A percentile compares a stretch with the other conserved stretches of the same genome.
These are phyloP conservation scores for Rhingia campestris DNA, from an alignment of 2,888 invertebrate genomes.

Conservation along the genomic window DNA sequence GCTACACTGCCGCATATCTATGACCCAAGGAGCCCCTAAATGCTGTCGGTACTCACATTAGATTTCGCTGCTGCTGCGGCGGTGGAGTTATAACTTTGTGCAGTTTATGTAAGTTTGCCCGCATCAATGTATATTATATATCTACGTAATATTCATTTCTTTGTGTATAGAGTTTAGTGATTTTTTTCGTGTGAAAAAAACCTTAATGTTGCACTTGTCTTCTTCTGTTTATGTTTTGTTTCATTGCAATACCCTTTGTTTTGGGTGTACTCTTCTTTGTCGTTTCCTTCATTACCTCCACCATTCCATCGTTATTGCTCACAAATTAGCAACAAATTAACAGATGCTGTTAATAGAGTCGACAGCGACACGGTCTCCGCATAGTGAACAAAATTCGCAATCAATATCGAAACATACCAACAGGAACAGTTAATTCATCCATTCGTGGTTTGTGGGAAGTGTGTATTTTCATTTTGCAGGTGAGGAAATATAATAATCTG, in stretches of 20 bases:
- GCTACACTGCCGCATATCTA: slow-evolving; percentile 38
- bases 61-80: slow-evolving; percentile 36
- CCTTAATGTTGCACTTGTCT: slow-evolving; percentile 13
- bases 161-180: slow-evolving; percentile 51
- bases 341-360: slow-evolving; percentile 25
- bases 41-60: slow-evolving; percentile 43
- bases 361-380: neutral
- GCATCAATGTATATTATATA: slow-evolving; percentile 22
- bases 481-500: neutral
- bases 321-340: slow-evolving; percentile 45
- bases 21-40: slow-evolving; percentile 58
- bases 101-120: slow-evolving; percentile 71
- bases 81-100: slow-evolving; percentile 55
- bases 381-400: slow-evolving; percentile 30
- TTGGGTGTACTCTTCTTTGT: slow-evolving; percentile 47
- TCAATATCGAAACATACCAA: slow-evolving; percentile 16
- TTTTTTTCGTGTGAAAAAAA: slow-evolving; percentile 18
- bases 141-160: slow-evolving; percentile 12
- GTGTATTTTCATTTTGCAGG: slow-evolving; percentile 30
- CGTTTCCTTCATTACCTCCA: neutral
- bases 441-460: slow-evolving; percentile 1
- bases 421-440: slow-evolving; percentile 30
- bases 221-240: slow-evolving; percentile 69
- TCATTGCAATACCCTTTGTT: slow-evolving; percentile 56
- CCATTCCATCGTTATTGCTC: slow-evolving; percentile 8